Percentiles rank a stretch among this genome's conserved stretches.
Evolutionary conservation across 2,797 vertebrate species (phyloP).

Genomic region (Thripadectes ignobilis): DNA sequence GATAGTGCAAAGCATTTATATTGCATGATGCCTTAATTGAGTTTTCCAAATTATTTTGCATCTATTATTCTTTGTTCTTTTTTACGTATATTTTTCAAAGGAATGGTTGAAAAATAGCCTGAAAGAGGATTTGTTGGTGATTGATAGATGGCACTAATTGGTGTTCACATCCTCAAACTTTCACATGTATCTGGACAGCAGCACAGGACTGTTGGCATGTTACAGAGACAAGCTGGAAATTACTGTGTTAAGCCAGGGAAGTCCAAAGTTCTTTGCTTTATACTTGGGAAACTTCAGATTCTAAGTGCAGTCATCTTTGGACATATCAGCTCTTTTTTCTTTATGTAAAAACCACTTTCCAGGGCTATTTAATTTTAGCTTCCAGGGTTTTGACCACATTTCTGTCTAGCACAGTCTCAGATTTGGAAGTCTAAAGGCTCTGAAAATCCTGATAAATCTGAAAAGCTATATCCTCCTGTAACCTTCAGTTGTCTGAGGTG

Average conservation of each 20-base stretch:
- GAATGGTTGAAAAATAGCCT: background rate
- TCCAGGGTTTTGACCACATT: background rate
- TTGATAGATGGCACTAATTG: background rate
- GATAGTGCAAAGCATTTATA: background rate
- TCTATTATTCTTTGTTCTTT: background rate
- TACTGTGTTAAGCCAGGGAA: background rate
- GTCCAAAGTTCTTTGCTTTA: background rate
- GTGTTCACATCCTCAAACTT: background rate
- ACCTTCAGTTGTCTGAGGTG: background rate
- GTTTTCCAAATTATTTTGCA: background rate
- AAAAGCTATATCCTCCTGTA: background rate
- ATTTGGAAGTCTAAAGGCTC: background rate
- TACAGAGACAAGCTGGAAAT: background rate
- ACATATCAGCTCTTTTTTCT: background rate
- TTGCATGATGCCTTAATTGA: background rate
- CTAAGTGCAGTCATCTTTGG: background rate
- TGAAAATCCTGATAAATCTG: background rate
- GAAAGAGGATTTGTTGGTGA: background rate
- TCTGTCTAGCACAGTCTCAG: background rate
- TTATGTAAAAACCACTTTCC: background rate
- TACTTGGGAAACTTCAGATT: background rate
- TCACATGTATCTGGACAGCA: background rate
- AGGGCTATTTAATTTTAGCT: background rate
- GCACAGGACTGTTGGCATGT: background rate
- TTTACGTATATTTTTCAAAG: background rate